A percentile compares a stretch with the other conserved stretches of the same genome.
These are phyloP conservation scores for Campylomormyrus numenius DNA, from an alignment of 2,113 vertebrate species.

Conservation along the genomic window DNA sequence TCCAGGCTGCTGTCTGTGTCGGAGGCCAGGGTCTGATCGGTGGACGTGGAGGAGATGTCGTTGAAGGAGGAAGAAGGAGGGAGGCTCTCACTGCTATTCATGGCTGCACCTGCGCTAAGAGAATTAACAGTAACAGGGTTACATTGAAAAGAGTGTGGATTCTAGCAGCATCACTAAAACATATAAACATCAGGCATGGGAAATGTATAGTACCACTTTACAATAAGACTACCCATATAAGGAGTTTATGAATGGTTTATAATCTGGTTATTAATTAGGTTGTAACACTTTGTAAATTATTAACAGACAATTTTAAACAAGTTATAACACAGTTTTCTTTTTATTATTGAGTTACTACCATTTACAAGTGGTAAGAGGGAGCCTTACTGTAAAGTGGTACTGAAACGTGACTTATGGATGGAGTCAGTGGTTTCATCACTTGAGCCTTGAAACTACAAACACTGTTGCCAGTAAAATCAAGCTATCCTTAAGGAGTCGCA, in stretches of 20 bases:
- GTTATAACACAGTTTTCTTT: too few species aligned
- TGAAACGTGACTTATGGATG: conserved; percentile 20
- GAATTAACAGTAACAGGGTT: conserved; percentile 87
- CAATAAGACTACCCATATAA: too few species aligned
- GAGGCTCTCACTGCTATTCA: conserved; percentile 99
- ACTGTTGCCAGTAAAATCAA: neutral
- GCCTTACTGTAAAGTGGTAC: too few species aligned
- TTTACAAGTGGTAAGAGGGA: too few species aligned
- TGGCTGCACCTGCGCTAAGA: conserved; percentile 99
- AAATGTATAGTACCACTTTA: neutral
- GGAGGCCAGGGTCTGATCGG: conserved; percentile 96
- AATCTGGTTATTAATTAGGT: too few species aligned
- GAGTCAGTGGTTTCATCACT: conserved; percentile 20
- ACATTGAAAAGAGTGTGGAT: conserved; percentile 61
- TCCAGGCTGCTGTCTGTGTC: conserved; percentile 99
- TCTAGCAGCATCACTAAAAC: conserved; percentile 14
- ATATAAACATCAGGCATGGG: conserved; percentile 11
- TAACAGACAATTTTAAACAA: too few species aligned
- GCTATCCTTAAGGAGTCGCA: neutral
- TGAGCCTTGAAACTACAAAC: neutral
- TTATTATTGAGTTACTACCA: too few species aligned
- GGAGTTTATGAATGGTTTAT: too few species aligned
- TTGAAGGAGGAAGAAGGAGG: conserved; percentile 97
- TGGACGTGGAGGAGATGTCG: conserved; percentile 99
- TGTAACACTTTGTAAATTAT: too few species aligned